phyloP scores from a whole-genome alignment of 30 jellyfish, hydroid and myxozoan genomes.

The Cassiopea xamachana region DNA sequence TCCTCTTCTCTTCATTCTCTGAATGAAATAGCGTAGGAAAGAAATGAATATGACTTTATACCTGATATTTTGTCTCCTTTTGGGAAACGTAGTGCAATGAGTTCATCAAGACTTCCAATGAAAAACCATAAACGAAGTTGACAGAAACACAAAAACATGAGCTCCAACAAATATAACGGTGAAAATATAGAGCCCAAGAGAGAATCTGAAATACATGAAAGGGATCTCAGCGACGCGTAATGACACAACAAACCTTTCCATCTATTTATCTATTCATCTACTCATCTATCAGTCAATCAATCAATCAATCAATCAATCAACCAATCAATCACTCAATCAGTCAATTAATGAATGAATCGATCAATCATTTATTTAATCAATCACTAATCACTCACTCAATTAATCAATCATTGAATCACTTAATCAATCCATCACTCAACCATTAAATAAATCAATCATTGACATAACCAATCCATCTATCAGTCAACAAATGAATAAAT shows the following conservation, averaged over 20 bases:
- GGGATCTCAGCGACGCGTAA: no score
- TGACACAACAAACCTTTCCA: no score
- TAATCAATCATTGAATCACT: not conserved
- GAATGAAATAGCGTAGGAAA: not conserved
- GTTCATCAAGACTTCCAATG: slow-evolving; percentile 61
- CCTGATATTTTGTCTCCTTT: slow-evolving; percentile 24
- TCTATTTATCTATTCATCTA: no score
- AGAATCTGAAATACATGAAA: slow-evolving; percentile 9
- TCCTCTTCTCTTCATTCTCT: not conserved
- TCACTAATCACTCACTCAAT: not conserved
- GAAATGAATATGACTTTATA: not conserved
- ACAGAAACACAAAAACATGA: slow-evolving; percentile 42
- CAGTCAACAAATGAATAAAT: not conserved
- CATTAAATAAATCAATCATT: not conserved
- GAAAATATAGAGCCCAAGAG: slow-evolving; percentile 21
- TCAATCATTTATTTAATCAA: not conserved
- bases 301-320: not conserved
- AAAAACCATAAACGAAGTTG: slow-evolving; percentile 70
- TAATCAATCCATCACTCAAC: not conserved
- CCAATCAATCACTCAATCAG: not conserved
- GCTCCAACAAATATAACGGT: slow-evolving; percentile 33
- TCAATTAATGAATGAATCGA: not conserved
- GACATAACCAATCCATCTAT: not conserved
- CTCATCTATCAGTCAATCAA: not conserved
- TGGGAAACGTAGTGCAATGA: slow-evolving; percentile 12